These are phyloP conservation scores for Chloropsis hardwickii DNA, from an alignment of 2,113 vertebrate genomes.

Conservation along the genomic window DNA sequence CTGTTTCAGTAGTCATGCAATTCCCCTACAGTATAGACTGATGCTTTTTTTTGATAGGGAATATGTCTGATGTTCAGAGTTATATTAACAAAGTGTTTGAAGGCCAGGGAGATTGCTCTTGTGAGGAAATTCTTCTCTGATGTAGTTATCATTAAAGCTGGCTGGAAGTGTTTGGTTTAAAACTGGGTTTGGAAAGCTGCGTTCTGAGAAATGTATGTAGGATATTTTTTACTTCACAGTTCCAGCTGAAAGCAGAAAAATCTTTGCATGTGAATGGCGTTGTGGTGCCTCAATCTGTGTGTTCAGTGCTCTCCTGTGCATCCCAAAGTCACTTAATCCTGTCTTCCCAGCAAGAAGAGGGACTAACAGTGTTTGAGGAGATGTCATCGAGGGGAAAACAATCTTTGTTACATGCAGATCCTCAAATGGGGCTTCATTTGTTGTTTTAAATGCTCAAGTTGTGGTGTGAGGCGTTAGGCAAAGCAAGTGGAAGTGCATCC, in stretches of 20 bases:
- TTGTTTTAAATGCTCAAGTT: neutral
- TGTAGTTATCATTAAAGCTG: constrained; percentile 21
- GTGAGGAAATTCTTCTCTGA: constrained; percentile 36
- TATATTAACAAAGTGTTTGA: constrained; percentile 35
- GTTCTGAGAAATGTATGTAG: neutral
- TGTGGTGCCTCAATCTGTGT: neutral
- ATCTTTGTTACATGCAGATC: neutral
- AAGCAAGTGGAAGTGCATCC: neutral
- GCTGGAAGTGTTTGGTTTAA: neutral
- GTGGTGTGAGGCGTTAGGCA: neutral
- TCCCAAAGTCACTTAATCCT: neutral
- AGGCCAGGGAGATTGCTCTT: constrained; percentile 2
- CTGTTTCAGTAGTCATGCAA: constrained; percentile 21
- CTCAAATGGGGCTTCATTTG: neutral
- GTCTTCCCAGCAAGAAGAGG: neutral
- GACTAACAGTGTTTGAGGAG: neutral
- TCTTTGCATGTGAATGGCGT: neutral
- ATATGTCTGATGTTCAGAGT: constrained; percentile 40
- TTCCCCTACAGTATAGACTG: constrained; percentile 1
- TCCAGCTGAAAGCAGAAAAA: neutral
- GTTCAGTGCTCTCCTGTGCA: neutral
- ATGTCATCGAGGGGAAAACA: neutral
- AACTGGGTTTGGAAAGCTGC: neutral
- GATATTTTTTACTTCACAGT: neutral
- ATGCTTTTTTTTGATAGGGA: constrained; percentile 43